Evolutionary conservation across 1,140 invertebrate species (phyloP), one percentile per base, ranked within the genome.

Genomic region (Ceratina australensis): DNA sequence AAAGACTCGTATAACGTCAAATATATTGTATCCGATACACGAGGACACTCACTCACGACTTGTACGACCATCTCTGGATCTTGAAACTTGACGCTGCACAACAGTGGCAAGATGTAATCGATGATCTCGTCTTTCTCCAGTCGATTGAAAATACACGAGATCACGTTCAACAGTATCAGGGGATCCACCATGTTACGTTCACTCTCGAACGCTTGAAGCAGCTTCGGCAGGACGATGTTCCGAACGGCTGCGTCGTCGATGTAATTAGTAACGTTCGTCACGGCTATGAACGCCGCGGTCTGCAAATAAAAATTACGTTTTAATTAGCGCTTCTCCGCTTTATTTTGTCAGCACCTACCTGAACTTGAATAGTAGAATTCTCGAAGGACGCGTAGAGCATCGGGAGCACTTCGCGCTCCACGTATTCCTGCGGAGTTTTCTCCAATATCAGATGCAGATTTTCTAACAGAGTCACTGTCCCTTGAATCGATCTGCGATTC

Each of bases 381-480:
- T 99, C 98, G 85, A 99, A 96, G 26, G 97, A 96, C 73, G 94
- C 95, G 92, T 97, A 98, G 12, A 99, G 92, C 93, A 99, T 95
- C 7, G 97, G 97, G 72, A 99, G 92, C 28, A 99, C 95, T 83
- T 98, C 97, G 13, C 93, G 93, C 69, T 95, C 93, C 28, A 98
- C 94, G 73, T 98, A 97, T 22, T 97, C 96, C 26, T 94, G 91
- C 12, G 95, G 95, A 26, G 97, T 97, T 91, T 99, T 99, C 85
- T 96, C 95, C 86, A 99, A 93, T 83, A 99, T 95, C 71, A 98
- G 94, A 89, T 98, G 97, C 73, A 99, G 92, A 92, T 98, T 98
- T 92, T 99, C 98, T 81, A 99, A 91, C 56, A 99, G 92, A 24
- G 96, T 97, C 1, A 98, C 97, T 2, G 97, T 97, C 1, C 97